A percentile compares a stretch with the other conserved stretches of the same genome.
These are phyloP conservation scores for Nephrocerus scutellatus DNA, from an alignment of 2,888 invertebrate genomes.

Conservation along the genomic window DNA sequence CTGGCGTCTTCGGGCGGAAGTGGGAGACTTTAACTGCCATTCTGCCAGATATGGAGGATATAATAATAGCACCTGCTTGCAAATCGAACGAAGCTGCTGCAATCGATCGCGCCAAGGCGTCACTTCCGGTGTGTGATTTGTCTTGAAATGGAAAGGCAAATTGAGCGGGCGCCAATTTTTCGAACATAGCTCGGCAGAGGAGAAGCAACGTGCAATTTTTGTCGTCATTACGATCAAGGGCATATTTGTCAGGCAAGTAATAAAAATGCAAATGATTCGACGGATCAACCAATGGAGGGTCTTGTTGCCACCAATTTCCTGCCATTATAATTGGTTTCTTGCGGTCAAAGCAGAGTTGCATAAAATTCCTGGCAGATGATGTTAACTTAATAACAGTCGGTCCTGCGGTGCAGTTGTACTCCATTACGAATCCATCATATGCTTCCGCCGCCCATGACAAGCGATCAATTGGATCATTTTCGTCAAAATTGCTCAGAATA, in stretches of 20 bases:
- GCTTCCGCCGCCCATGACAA: conserved; percentile 31
- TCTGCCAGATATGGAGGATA: conserved; percentile 33
- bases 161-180: conserved; percentile 24
- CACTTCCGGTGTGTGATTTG: conserved; percentile 30
- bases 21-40: conserved; percentile 40
- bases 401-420: conserved; percentile 19
- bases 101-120: conserved; percentile 33
- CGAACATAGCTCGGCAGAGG: conserved; percentile 11
- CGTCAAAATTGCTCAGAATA: conserved; percentile 29
- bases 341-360: conserved; percentile 24
- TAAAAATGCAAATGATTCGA: conserved; percentile 29
- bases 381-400: conserved; percentile 26
- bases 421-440: conserved; percentile 37
- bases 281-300: conserved; percentile 28
- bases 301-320: too few species aligned
- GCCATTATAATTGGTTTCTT: conserved; percentile 36
- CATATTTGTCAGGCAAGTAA: conserved; percentile 39
- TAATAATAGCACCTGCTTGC: conserved; percentile 32
- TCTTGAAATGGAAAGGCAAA: too few species aligned
- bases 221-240: conserved; percentile 23
- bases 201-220: conserved; percentile 25
- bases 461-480: too few species aligned
- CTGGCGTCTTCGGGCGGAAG: conserved; percentile 35
- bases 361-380: conserved; percentile 25
- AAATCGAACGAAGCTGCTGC: conserved; percentile 33